Percentiles rank a stretch among this genome's conserved stretches.
Conservation (phyloP, 1,140 invertebrate species). For the Temnothorax longispinosus region DNA sequence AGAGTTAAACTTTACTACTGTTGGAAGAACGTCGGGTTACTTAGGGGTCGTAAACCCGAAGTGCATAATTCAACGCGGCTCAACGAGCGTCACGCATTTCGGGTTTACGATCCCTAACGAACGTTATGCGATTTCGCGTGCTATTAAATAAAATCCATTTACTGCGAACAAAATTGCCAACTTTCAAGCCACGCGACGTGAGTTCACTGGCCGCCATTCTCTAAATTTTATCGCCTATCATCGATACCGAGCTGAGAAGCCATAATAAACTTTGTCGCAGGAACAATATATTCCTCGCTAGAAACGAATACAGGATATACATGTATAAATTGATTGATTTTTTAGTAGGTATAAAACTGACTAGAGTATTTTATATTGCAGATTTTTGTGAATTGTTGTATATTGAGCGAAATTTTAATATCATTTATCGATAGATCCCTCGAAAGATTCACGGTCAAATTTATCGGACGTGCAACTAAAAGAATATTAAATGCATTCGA, state of each 20-base stretch:
- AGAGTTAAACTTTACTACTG: constrained; percentile 47
- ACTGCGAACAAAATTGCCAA: constrained; percentile 34
- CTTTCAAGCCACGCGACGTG: constrained; percentile 11
- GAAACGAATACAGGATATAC: background rate
- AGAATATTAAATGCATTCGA: constrained; percentile 67
- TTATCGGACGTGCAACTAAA: constrained; percentile 7
- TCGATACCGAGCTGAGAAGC: background rate
- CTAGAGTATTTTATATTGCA: background rate
- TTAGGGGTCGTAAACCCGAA: constrained; percentile 60
- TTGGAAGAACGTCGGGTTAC: constrained; percentile 40
- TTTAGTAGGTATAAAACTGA: background rate
- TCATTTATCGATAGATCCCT: background rate
- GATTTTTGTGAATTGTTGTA: background rate
- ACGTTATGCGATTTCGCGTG: constrained; percentile 57
- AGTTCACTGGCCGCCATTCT: background rate
- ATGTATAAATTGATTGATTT: background rate
- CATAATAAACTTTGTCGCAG: constrained; percentile 28
- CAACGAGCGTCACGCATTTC: constrained; percentile 61
- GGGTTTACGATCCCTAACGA: constrained; percentile 66
- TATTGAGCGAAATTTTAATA: background rate
- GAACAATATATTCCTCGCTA: background rate
- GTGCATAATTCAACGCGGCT: constrained; percentile 58
- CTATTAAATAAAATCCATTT: constrained; percentile 65
- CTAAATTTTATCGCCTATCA: constrained; percentile 50
- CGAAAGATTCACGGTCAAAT: constrained; percentile 20